Base-by-base conservation (phyloP, 2,113 vertebrate genomes). In the Heterotis niloticus region DNA sequence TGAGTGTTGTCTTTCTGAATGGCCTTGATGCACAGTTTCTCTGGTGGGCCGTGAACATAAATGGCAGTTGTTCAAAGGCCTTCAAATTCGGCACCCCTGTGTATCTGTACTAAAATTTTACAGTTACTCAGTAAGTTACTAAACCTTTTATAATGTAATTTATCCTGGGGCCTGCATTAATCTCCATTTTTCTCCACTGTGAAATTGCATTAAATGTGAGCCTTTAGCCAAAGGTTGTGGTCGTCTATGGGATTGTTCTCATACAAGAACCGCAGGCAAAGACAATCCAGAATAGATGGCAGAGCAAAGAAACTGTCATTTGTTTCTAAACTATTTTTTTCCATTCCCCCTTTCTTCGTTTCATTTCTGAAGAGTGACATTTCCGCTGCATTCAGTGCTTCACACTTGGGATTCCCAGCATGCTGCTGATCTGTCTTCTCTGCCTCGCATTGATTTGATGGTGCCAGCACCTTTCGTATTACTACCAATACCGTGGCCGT, bases 101-200 rank as follows among this genome's bases (percentile, higher is more conserved):
- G 52, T 52, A 34, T 18, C 65, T 26, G 5, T 57, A 23, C 28
- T 29, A 54, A 68, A 26, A 28, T 66, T 52, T 10, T 3, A 17
- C 9, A 28, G 16, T n/a, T n/a, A n/a, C n/a, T n/a, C n/a, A n/a
- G n/a, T n/a, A 52, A 56, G 17, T 59, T 67, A 59, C 9, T 0
- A n/a, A 51, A 57, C 65, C 17, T 67, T 65, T 44, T 44, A 44
- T 65, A 65, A n/a, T 74, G 57, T 59, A 74, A 74, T 26, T 11
- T 56, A 59, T 67, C 52, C 24, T 29, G 52, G 52, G n/a, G 76
- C 23, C 24, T 13, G 51, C 51, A n/a, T 26, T 44, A 34, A 51
- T 9, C 24, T 11, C 52, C 52, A 4, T 9, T 4, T 23, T 5
- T 12, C 24, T 4, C 51, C 14, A 23, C 75, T 18, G n/a, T 66